Evolutionary conservation across 2,888 invertebrate species (phyloP), one percentile per base, ranked within the genome.

Genomic region (Eilema griseolum): DNA sequence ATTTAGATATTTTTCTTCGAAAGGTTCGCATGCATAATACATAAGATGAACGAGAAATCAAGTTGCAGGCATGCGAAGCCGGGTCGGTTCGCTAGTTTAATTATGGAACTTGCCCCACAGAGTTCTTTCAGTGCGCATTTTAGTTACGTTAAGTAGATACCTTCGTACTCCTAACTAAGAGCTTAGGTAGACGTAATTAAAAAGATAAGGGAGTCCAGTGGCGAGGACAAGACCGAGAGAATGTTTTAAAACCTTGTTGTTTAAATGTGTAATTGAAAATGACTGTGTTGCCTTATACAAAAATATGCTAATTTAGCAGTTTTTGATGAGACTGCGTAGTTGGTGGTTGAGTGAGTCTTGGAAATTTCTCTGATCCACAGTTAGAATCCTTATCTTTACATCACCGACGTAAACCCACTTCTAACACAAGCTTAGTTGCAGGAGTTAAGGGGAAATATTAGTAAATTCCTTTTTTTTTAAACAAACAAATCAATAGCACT

Each of bases 11-110:
- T 52, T 16, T 52, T 20, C 52, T 52, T 20, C 52, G 52, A n/a
- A 52, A 52, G 52, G 52, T 52, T 52, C 20, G 52, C 16, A 52
- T 52, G 52, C 52, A 52, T n/a, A 52, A 52, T 52, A 52, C n/a
- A 46, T 46, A 7, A 46, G 46, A 20, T 46, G 46, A 46, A 52
- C 5, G n/a, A 52, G 52, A 52, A 52, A n/a, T 52, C 52, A 52
- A 52, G n/a, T 52, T n/a, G 52, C 52, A 46, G 52, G 20, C 20
- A n/a, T n/a, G 52, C n/a, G n/a, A 52, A 52, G n/a, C 20, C n/a
- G 20, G 52, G 52, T n/a, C 52, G n/a, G 20, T 52, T 52, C 2
- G 16, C 5, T 46, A 46, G 46, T 46, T 33, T 46, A 46, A 46
- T 46, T 46, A 46, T 46, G 20, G 20, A 46, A 46, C 52, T 52